Base-by-base conservation (phyloP, 2,888 invertebrate species). In the Hydrotaea cyrtoneurina region DNA sequence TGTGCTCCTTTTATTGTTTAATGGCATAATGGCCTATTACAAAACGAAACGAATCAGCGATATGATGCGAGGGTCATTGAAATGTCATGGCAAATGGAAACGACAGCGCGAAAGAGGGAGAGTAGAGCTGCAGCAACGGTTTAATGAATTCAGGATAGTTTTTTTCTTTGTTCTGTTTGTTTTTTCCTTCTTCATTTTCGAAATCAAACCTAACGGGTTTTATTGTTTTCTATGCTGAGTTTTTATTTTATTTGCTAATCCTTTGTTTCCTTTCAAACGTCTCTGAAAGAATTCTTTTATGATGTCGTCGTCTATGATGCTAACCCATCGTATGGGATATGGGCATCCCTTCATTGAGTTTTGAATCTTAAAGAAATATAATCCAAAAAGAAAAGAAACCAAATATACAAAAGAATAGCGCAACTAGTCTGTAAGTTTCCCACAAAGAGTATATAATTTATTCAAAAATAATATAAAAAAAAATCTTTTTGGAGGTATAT, bases 351-450 rank as follows among this genome's bases (percentile, higher is more conserved):
- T 39, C 8, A 2, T 31, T 66, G 36, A 31, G 36, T 43, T 17
- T 59, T 13, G 11, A 66, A 59, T 36, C 62, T 62, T 19, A 50
- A 19, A 36, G 50, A 31, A 64, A 46, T 19, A 62, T n/a, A 50
- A 43, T n/a, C 39, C 15, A 55, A 73, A 46, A 31, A 50, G 13
- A 69, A 43, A 75, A 66, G 36, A 66, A 46, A 31, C 31, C 74
- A 57, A 3, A 71, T 17, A 26, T 15, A 66, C 19, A 76, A 55
- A 78, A 79, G 77, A 82, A 82, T 79, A 86, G 86, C 83, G 83
- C 83, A 82, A 83, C 86, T 86, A 86, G 86, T 86, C 81, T 83
- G 17, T 86, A 86, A 79, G 79, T 46, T 50, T 53, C 4, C 69
- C 39, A 50, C 23, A 74, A 78, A 46, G 39, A 31, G n/a, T n/a